Conservation (phyloP, 2,888 invertebrate species). For the Abrostola triplasia region DNA sequence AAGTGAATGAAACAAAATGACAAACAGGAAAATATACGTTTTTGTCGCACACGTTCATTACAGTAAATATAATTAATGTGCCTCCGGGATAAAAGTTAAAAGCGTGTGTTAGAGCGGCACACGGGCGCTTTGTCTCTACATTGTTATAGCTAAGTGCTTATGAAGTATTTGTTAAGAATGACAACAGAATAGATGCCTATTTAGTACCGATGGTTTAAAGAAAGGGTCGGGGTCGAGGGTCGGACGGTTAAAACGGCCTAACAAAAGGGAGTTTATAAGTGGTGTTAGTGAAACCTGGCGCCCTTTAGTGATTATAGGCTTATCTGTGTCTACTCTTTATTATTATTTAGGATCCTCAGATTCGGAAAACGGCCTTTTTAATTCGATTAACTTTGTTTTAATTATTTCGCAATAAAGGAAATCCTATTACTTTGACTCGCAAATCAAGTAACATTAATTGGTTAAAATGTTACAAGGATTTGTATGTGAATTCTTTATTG, state of each 20-base stretch:
- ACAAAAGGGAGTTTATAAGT: constrained; percentile 64
- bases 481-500: constrained; percentile 23
- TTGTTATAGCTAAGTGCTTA: constrained; percentile 45
- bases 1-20: constrained; percentile 1
- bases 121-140: constrained; percentile 16
- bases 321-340: constrained; percentile 58
- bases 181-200: constrained; percentile 44
- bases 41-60: constrained; percentile 34
- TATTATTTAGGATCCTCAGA: constrained; percentile 55
- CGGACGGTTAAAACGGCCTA: constrained; percentile 58
- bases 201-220: constrained; percentile 50
- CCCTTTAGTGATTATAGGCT: constrained; percentile 61
- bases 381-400: constrained; percentile 40
- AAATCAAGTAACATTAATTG: constrained; percentile 44
- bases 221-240: constrained; percentile 56
- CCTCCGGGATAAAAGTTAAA: constrained; percentile 26
- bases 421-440: constrained; percentile 20
- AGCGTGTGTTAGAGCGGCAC: constrained; percentile 17
- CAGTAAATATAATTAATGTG: constrained; percentile 42
- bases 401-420: constrained; percentile 23
- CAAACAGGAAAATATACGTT: constrained; percentile 10
- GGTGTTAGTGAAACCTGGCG: constrained; percentile 62
- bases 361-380: constrained; percentile 21
- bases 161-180: constrained; percentile 54
- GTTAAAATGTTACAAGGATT: constrained; percentile 29